Evolutionary conservation across 2,113 vertebrate genomes (phyloP), one percentile per base, ranked within the genome.

Genomic region (Hypocryptadius cinnamomeus): DNA sequence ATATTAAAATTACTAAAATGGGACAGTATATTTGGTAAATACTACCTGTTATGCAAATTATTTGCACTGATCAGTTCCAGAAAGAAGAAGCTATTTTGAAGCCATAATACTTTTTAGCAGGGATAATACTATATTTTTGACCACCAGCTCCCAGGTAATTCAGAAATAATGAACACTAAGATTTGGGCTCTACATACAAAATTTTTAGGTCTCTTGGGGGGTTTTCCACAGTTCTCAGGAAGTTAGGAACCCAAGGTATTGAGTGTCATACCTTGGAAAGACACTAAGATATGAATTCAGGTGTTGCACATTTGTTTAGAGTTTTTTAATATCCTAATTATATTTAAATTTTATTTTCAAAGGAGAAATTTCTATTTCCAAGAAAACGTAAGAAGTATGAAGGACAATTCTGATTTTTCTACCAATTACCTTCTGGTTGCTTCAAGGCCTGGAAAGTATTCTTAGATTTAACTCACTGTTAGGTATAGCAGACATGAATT

Each of bases 21-120:
- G 30, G 20, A n/a, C 9, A 16, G 51, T 35, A 33, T 92, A 85
- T 78, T 93, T 84, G n/a, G 50, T 86, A 96, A 83, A 95, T 91
- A 79, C 27, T 78, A 69, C 39, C 59, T 59, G 59, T 92, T 59
- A 59, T 35, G 35, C 19, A 83, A 79, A 83, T 66, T 54, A 51
- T 35, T 89, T 85, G 20, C 47, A 44, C 81, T 82, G 63, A 89
- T 87, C 33, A 0, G 0, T 87, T 95, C 33, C 79, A 87, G 81
- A 73, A 73, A 80, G 22, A 59, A 24, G 35, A 91, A 85, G 30
- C 6, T 85, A n/a, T 85, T 93, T 89, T 63, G 54, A 89, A 86
- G 42, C 20, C 47, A 53, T 50, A 73, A 65, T 60, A 44, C 9
- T 60, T 65, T 47, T 13, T 66, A 88, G 40, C 21, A 88, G 13